Evolutionary conservation across 2,113 vertebrate genomes (phyloP).

Genomic region (Tiliqua scincoides): DNA sequence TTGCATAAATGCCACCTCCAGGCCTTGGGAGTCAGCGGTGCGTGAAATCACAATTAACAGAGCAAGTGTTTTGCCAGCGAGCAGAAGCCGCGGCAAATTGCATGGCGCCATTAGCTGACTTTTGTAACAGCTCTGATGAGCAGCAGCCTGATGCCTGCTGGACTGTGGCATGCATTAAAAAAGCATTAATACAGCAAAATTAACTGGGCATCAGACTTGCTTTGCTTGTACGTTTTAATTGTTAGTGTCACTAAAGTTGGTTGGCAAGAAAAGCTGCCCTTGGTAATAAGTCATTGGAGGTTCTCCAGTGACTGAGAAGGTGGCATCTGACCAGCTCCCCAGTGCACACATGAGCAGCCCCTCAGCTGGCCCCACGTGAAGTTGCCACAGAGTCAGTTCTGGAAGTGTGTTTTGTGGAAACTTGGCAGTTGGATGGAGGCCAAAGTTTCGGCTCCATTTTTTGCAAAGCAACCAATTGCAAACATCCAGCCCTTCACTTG

Average conservation of each 20-base stretch:
- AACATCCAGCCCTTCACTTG: neutral
- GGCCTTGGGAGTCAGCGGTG: constrained; percentile 66
- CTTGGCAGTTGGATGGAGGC: neutral
- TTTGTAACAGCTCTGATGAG: constrained; percentile 64
- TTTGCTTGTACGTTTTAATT: constrained; percentile 58
- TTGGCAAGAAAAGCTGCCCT: constrained; percentile 49
- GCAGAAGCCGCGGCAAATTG: constrained; percentile 74
- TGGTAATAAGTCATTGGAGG: constrained; percentile 23
- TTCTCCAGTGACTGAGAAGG: constrained; percentile 7
- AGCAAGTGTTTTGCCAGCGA: constrained; percentile 79
- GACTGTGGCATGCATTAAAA: constrained; percentile 67
- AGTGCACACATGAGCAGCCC: neutral
- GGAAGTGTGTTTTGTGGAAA: neutral
- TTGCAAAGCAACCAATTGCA: neutral
- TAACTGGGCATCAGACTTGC: constrained; percentile 63
- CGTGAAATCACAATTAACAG: constrained; percentile 82
- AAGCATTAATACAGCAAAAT: constrained; percentile 76
- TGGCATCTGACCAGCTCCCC: neutral
- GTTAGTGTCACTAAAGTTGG: constrained; percentile 59
- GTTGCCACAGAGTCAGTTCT: neutral
- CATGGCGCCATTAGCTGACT: constrained; percentile 74
- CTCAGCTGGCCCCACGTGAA: neutral
- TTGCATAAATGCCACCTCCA: constrained; percentile 58
- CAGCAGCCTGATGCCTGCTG: constrained; percentile 66
- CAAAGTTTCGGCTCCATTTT: neutral